phyloP scores from a whole-genome alignment of 2,888 invertebrate species.

The Chrysina gloriosa region DNA sequence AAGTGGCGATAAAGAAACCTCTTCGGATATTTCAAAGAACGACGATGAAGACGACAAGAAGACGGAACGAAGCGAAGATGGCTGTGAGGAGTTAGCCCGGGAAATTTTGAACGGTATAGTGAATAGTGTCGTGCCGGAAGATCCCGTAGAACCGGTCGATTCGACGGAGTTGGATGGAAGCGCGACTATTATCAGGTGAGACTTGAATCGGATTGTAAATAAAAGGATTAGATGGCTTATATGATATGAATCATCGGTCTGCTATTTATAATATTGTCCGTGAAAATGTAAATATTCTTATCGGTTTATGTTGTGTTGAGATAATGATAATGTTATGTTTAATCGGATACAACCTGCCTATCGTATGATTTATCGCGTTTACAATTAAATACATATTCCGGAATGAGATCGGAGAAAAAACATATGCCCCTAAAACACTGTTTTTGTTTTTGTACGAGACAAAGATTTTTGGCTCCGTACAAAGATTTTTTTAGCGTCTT shows the following conservation, averaged over 20 bases:
- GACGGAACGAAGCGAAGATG: slow-evolving; percentile 34
- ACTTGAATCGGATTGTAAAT: not conserved
- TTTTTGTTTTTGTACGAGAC: too few species aligned
- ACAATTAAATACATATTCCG: too few species aligned
- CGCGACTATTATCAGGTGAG: slow-evolving; percentile 30
- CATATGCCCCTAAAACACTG: too few species aligned
- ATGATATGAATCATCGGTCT: not conserved
- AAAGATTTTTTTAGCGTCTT: too few species aligned
- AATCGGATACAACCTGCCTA: too few species aligned
- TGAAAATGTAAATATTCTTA: not conserved
- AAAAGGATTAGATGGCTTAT: not conserved
- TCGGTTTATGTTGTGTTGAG: not conserved
- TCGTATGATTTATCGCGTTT: too few species aligned
- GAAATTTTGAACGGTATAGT: slow-evolving; percentile 64
- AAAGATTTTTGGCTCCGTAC: too few species aligned
- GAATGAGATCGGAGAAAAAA: too few species aligned
- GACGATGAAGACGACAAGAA: slow-evolving; percentile 40
- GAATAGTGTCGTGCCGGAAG: slow-evolving; percentile 55
- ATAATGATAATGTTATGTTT: not conserved
- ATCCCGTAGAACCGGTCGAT: slow-evolving; percentile 7
- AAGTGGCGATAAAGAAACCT: slow-evolving; percentile 3
- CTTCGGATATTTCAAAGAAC: slow-evolving; percentile 36
- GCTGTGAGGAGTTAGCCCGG: slow-evolving; percentile 57
- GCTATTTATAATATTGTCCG: not conserved
- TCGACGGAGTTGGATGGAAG: slow-evolving; percentile 25